Base-by-base conservation (phyloP, 2,113 vertebrate genomes). In the Geococcyx californianus region DNA sequence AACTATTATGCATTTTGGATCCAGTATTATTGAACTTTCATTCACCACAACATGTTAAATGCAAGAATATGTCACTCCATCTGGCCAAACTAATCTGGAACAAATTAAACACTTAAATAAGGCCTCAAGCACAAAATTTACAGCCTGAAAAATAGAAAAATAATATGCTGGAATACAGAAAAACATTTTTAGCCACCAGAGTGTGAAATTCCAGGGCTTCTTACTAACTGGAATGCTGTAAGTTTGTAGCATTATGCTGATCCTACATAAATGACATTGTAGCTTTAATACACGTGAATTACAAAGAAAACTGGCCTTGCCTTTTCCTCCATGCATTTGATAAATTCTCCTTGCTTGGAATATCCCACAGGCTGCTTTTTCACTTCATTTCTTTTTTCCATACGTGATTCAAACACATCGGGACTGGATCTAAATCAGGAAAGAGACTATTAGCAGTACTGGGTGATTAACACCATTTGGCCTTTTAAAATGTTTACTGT, bases 301-400 rank as follows among this genome's bases (percentile, higher is more conserved):
- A 58, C 17, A 77, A 38, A 64, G 36, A 88, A 90, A 66, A 75
- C 2, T 13, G 1, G 52, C 33, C 97, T 98, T 97, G 96, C 98
- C 98, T 99, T 98, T 90, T 98, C 93, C 84, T 99, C 99, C 98
- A 99, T 96, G 49, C 97, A 79, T 81, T 62, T 95, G 89, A 99
- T 78, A 74, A 99, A 99, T 42, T 99, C 99, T 2, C 98, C 98
- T 97, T 99, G 99, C 63, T 95, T 98, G 16, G 99, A 99, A 42
- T 97, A 88, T 33, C 99, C 99, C 10, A 99, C 94, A 0, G 98
- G 98, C 60, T 99, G 98, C 70, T 97, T 98, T 92, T 96, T 98
- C 70, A 98, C 64, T 26, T 99, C 98, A 31, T 40, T 97, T 21
- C 98, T 96, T 68, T 98, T 98, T 86, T 99, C 98, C 84, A 99